Base-by-base conservation (phyloP, 2,888 invertebrate species). In the Alsophila aescularia region DNA sequence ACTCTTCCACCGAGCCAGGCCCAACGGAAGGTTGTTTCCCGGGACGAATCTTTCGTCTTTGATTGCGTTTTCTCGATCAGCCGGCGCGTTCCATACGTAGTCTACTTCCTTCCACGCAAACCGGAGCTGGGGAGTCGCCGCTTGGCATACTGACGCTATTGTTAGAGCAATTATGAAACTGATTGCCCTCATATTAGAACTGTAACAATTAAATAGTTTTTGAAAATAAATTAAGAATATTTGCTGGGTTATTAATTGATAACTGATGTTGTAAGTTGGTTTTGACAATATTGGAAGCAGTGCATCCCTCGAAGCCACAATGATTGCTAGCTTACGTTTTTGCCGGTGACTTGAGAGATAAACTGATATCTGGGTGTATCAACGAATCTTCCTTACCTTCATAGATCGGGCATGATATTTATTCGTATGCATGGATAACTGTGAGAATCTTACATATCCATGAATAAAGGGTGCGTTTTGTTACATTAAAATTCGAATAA, bases 51-150 rank as follows among this genome's bases (percentile, higher is more conserved):
- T 87, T 35, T 93, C 93, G 12, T 88, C 90, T 35, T 85, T 87
- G n/a, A 95, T 83, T n/a, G 95, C 95, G 15, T 87, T 90, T 61
- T 93, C 92, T 69, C 93, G 92, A 34, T 92, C 92, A 54, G 92
- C 92, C 10, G 93, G 90, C 36, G 87, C 91, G 15, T 95, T 94
- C 95, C 95, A 96, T 34, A 89, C 90, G 78, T 93, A 96, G 56
- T 93, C 92, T 39, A 96, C 73, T 72, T 94, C 90, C 60, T 95
- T 95, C 96, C 96, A 96, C 14, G 92, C 92, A 76, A 94, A 96
- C 50, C 93, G 90, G 66, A 95, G 93, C 50, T 94, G 89, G 32
- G 95, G 88, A 60, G 92, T 91, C 7, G 90, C 92, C 29, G 87
- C 83, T 58, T 81, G 69, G 62, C 85, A 85, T 32, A 77, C 66